These are phyloP conservation scores for Gasterosteus aculeatus DNA, from an alignment of 2,113 vertebrate species.

Conservation along the genomic window DNA sequence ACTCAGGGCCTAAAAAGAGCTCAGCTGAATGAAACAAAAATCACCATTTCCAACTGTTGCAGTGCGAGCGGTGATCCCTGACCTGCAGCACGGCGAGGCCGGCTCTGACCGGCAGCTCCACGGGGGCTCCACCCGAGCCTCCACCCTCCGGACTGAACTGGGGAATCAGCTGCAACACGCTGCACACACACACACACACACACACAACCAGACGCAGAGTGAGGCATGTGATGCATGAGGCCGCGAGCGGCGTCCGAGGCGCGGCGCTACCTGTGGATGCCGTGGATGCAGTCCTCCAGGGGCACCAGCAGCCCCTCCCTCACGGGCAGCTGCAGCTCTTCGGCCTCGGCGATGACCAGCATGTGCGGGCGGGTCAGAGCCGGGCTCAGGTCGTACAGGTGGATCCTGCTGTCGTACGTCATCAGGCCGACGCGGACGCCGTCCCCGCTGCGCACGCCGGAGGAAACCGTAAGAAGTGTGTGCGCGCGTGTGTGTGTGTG, in stretches of 20 bases:
- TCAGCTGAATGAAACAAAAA: too few species aligned
- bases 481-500: neutral
- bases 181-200: conserved; percentile 6
- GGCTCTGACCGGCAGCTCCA: conserved; percentile 75
- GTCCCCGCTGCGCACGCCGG: conserved; percentile 51
- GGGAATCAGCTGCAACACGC: conserved; percentile 78
- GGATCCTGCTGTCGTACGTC: conserved; percentile 81
- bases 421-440: conserved; percentile 78
- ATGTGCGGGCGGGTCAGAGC: conserved; percentile 81
- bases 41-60: too few species aligned
- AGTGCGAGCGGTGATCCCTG: neutral
- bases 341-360: conserved; percentile 81
- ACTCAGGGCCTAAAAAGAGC: conserved; percentile 56
- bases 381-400: conserved; percentile 82
- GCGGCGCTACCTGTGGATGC: conserved; percentile 70
- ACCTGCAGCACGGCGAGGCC: conserved; percentile 80
- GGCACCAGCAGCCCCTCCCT: conserved; percentile 80
- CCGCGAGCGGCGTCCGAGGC: too few species aligned
- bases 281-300: conserved; percentile 71
- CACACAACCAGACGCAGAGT: neutral
- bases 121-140: conserved; percentile 42
- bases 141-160: conserved; percentile 62
- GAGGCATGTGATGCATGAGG: neutral
- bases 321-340: conserved; percentile 80
- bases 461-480: neutral